Percentiles rank a stretch among this genome's conserved stretches.
phyloP scores from a whole-genome alignment of 2,888 invertebrate genomes.

The Eledone cirrhosa region DNA sequence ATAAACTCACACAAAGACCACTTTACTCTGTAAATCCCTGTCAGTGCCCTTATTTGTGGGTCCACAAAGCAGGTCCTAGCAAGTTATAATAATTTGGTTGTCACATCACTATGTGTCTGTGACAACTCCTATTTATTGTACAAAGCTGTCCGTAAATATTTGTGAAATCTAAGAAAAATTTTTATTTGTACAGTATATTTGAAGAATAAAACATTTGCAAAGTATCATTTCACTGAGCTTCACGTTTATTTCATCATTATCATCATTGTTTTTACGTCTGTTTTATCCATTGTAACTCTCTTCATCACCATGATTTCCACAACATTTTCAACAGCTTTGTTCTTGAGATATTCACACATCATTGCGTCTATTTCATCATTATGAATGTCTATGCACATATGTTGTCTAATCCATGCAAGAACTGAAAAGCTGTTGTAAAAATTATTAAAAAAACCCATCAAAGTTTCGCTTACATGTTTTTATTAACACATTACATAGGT shows the following conservation, averaged over 20 bases:
- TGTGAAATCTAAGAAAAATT: conserved; percentile 28
- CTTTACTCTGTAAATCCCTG: too few species aligned
- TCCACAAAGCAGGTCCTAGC: neutral
- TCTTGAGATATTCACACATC: neutral
- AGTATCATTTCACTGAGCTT: neutral
- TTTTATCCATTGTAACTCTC: neutral
- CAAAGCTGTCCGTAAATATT: conserved; percentile 26
- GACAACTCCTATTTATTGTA: conserved; percentile 27
- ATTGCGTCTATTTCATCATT: too few species aligned
- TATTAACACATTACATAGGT: too few species aligned
- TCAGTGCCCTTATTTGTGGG: too few species aligned
- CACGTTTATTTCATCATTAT: neutral
- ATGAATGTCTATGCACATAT: too few species aligned
- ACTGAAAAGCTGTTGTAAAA: too few species aligned
- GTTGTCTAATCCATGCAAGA: too few species aligned
- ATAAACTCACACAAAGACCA: too few species aligned
- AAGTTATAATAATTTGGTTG: conserved; percentile 25
- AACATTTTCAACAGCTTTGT: neutral
- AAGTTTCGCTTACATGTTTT: too few species aligned
- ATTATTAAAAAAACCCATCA: too few species aligned
- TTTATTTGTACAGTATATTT: conserved; percentile 31
- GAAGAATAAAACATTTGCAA: conserved; percentile 30
- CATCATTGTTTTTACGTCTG: neutral
- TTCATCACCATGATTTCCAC: neutral
- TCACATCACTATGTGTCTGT: conserved; percentile 28